Evolutionary conservation across 2,113 vertebrate genomes (phyloP).

Genomic region (Benitochromis conjunctus): DNA sequence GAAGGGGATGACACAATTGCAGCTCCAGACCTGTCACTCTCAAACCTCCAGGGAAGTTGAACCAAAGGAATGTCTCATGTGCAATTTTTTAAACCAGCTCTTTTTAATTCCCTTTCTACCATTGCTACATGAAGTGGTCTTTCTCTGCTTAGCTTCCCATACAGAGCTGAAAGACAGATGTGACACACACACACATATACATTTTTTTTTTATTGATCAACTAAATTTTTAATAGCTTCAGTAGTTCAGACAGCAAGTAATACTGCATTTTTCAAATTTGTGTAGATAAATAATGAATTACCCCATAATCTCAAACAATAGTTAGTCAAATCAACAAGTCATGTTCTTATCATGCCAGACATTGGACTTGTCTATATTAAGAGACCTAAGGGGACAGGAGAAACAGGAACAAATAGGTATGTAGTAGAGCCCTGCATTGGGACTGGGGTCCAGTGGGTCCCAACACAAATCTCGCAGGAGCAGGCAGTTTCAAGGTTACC

Average conservation of each 20-base stretch:
- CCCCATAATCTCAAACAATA: background rate
- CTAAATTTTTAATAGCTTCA: background rate
- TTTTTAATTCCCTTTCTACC: constrained; percentile 71
- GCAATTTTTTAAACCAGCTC: constrained; percentile 72
- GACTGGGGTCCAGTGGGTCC: background rate
- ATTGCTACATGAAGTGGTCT: constrained; percentile 66
- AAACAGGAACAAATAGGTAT: background rate
- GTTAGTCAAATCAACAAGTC: background rate
- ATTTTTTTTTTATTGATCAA: background rate
- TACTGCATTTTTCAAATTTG: background rate
- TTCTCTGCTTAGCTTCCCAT: constrained; percentile 31
- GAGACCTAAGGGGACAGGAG: background rate
- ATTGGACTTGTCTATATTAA: too few species aligned
- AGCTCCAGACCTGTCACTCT: constrained; percentile 75
- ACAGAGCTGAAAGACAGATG: constrained; percentile 16
- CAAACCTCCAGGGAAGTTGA: constrained; percentile 68
- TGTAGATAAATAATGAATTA: background rate
- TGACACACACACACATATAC: background rate
- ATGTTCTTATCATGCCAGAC: too few species aligned
- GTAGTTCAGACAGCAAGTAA: background rate
- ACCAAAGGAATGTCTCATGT: constrained; percentile 52
- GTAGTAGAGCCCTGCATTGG: background rate
- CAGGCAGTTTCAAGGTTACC: background rate
- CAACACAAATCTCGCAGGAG: background rate
- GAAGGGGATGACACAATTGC: constrained; percentile 55